phyloP scores from a whole-genome alignment of 2,888 invertebrate species.

The Nasonovia ribisnigri region DNA sequence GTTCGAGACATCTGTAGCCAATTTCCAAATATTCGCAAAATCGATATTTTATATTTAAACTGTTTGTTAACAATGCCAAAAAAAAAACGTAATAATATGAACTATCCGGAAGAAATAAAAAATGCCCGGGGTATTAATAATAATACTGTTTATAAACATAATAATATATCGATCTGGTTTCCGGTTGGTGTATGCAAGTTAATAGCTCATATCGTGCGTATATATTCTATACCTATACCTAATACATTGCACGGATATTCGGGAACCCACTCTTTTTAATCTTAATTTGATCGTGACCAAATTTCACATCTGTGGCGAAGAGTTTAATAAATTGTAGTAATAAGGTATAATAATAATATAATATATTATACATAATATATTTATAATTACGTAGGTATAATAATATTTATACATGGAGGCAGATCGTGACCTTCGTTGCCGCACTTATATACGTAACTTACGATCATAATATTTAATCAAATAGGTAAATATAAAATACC shows the following conservation, averaged over 20 bases:
- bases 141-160: neutral
- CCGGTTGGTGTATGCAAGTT: neutral
- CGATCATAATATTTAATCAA: neutral
- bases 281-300: neutral
- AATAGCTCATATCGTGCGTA: neutral
- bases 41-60: conserved; percentile 1
- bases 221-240: neutral
- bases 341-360: neutral
- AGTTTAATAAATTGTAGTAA: neutral
- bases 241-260: neutral
- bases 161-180: neutral
- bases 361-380: neutral
- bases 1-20: neutral
- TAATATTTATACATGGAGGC: neutral
- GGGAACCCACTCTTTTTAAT: neutral
- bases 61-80: neutral
- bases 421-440: neutral
- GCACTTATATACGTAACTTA: neutral
- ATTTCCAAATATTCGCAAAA: neutral
- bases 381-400: neutral
- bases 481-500: neutral
- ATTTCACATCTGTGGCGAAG: neutral
- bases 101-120: neutral
- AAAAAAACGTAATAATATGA: neutral
- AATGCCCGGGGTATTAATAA: conserved; percentile 12